A percentile compares a stretch with the other conserved stretches of the same genome.
Conservation (phyloP, 35 echinoderm and acorn worm species). For the Eucidaris tribuloides region DNA sequence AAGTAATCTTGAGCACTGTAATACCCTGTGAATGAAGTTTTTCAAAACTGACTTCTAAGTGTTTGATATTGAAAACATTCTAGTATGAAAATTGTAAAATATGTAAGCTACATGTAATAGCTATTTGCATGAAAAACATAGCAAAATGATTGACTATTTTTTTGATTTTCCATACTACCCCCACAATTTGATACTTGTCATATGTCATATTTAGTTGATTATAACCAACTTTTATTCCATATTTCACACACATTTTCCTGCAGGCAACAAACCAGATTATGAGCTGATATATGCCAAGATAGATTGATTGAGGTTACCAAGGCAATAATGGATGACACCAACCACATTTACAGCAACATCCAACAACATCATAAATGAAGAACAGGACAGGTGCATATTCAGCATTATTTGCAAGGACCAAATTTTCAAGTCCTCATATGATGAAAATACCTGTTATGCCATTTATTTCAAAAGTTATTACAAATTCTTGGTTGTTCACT, state of each 20-base stretch:
- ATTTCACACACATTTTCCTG: background rate
- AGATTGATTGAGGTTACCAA: too few relatives aligned
- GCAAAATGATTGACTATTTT: too few relatives aligned
- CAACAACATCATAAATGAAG: background rate
- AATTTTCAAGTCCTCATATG: background rate
- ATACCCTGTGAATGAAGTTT: too few relatives aligned
- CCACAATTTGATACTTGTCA: background rate
- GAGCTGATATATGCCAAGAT: conserved; percentile 3
- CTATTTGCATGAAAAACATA: too few relatives aligned
- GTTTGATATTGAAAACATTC: too few relatives aligned
- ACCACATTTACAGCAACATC: background rate
- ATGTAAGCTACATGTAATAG: too few relatives aligned
- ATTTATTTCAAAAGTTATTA: background rate
- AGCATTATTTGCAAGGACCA: background rate
- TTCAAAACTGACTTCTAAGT: too few relatives aligned
- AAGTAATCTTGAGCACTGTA: too few relatives aligned
- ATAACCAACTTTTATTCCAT: background rate
- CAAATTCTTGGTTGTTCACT: too few relatives aligned
- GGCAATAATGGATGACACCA: too few relatives aligned
- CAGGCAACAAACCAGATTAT: background rate
- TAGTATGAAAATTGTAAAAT: too few relatives aligned
- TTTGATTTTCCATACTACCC: too few relatives aligned
- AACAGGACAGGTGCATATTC: background rate
- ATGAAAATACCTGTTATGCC: background rate
- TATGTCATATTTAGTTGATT: background rate